A percentile compares a stretch with the other conserved stretches of the same genome.
phyloP scores from a whole-genome alignment of 2,888 invertebrate species.

The Phasia obesa region DNA sequence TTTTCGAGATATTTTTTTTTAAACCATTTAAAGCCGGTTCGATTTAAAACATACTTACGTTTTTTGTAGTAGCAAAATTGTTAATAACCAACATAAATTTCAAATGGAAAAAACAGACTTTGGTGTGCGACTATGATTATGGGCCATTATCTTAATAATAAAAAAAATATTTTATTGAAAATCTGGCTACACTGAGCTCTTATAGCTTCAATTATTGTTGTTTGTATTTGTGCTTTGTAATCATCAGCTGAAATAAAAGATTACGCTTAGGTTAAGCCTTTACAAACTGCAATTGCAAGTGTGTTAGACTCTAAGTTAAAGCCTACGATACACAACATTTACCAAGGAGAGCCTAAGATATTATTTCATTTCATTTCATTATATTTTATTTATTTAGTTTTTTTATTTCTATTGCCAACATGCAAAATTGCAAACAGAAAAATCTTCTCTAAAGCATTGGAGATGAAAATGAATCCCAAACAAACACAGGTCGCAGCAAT shows the following conservation, averaged over 20 bases:
- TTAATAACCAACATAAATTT: too few relatives aligned
- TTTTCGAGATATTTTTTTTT: too few relatives aligned
- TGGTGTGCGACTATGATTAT: too few relatives aligned
- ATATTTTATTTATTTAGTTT: constrained; percentile 33
- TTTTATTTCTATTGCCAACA: constrained; percentile 32
- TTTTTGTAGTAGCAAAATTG: too few relatives aligned
- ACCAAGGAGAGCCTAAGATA: constrained; percentile 58
- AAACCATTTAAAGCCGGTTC: too few relatives aligned
- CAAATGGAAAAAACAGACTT: too few relatives aligned
- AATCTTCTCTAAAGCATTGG: constrained; percentile 33
- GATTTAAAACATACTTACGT: too few relatives aligned
- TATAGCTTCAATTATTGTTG: constrained; percentile 8
- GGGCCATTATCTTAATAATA: too few relatives aligned
- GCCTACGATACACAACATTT: constrained; percentile 59
- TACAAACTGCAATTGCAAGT: constrained; percentile 28
- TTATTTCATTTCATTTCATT: constrained; percentile 46
- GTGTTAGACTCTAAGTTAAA: constrained; percentile 18
- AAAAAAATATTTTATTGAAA: too few relatives aligned
- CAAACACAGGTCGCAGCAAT: constrained; percentile 8
- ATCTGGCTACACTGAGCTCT: constrained; percentile 9
- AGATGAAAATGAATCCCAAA: constrained; percentile 50
- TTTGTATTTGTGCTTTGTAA: constrained; percentile 33
- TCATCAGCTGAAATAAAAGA: constrained; percentile 22
- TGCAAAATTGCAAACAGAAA: constrained; percentile 52
- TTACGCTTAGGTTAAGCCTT: constrained; percentile 42